Evolutionary conservation across 2,797 vertebrate genomes (phyloP), one percentile per base, ranked within the genome.

Genomic region (Sardinella longiceps): DNA sequence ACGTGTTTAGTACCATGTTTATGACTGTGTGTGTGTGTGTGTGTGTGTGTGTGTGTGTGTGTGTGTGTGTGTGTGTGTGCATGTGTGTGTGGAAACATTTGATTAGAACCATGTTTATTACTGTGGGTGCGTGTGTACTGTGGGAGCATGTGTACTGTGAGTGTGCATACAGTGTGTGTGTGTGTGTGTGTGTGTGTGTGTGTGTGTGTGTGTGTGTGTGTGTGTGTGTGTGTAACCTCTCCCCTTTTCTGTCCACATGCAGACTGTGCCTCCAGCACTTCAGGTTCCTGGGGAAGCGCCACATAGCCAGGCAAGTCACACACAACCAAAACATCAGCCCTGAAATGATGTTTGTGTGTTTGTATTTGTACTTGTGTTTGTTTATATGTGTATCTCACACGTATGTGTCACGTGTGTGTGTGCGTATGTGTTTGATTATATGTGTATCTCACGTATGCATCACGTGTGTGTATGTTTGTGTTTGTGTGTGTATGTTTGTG

Each of bases 261-360:
- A 99, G 98, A 85, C 95, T 99, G 84, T 99, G 98, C 93, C 97
- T 99, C 82, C 98, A 99, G 92, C 98, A 98, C 94, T 99, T 99
- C 93, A 94, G 97, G 88, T 99, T 99, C 85, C 93, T 99, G 20
- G 98, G 98, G 85, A 99, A 99, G 91, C 96, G 98, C 85, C 97
- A 98, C 91, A 98, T 99, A 88, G 96, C 98, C 91, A 98, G 97
- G 98, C 99, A 95, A 96, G 93, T 88, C 12, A 33, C 30, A 50
- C 25, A 84, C 11, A n/a, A 53, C 51, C 18, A 5, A 20, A 53
- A 20, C 51, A 2, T 53, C 51, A 53, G 51, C 51, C 51, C 20
- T 53, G 14, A 53, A 20, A 18, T 53, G 15, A 3, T 46, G 48
- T 11, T 7, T 50, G 5, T 50, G 48, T 50, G 48, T 53, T 2